Evolutionary conservation across 2,797 vertebrate species (phyloP), one percentile per base, ranked within the genome.

Genomic region (Sebastes vulpes): DNA sequence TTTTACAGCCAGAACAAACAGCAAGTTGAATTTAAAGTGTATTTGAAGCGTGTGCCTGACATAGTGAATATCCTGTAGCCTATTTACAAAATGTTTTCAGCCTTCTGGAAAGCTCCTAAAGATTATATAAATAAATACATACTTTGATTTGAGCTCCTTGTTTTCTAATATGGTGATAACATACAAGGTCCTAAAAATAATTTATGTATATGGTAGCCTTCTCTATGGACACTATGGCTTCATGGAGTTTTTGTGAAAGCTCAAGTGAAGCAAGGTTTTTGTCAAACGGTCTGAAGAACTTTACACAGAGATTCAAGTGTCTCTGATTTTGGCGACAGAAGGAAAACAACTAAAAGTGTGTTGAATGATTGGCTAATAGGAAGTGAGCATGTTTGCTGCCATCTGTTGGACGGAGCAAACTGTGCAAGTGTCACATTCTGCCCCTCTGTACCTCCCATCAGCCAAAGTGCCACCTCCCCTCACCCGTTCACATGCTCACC

Each of bases 371-470:
- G 21, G 26, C 9, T 21, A 3, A 64, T 12, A 54, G 16, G 35
- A 75, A 66, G 8, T 20, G 42, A 75, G 32, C 25, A 42, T 29
- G 58, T 77, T 63, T 69, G 50, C 65, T 69, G 50, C 50, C 58
- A 77, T 48, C 32, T 63, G 9, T 46, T 63, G 65, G 74, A 18
- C 6, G 4, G 28, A 42, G 31, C 11, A 29, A 6, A 28, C 21
- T 38, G 18, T 60, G 9, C 52, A 58, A 11, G 16, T 29, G 28
- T 20, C 56, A 57, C 26, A 57, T 18, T 18, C 21, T 53, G 53
- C 53, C 9, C 16, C 18, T 58, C 2, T 31, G 28, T 29, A 31
- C 8, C 26, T 29, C 56, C 8, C 16, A 28, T 4, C 26, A 58
- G 57, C 18, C 26, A 58, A 28, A 29, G 56, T 58, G 9, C 57